Percentiles rank a stretch among this genome's conserved stretches.
These are phyloP conservation scores for Ophion costatus DNA, from an alignment of 2,888 invertebrate species.

Conservation along the genomic window DNA sequence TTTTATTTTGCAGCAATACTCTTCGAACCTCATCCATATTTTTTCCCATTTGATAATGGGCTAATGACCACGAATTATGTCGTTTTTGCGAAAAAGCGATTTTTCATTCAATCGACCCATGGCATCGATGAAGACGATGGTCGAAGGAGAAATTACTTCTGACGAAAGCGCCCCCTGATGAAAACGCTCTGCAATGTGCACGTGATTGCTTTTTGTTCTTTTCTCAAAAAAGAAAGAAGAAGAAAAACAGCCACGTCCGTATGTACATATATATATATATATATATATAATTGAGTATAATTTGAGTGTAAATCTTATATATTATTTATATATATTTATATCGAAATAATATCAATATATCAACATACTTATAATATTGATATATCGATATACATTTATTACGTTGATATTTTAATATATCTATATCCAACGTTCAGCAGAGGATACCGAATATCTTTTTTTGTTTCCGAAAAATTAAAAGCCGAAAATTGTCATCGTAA, in stretches of 20 bases:
- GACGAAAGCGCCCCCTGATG: not conserved
- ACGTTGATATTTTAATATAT: too few relatives aligned
- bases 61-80: not conserved
- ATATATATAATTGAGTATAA: not conserved
- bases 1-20: not conserved
- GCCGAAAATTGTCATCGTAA: not conserved
- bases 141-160: not conserved
- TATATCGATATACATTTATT: too few relatives aligned
- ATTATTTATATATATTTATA: too few relatives aligned
- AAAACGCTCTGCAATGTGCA: not conserved
- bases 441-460: not conserved
- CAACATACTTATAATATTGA: too few relatives aligned
- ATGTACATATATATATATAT: not conserved
- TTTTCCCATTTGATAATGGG: not conserved
- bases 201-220: not conserved
- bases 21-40: not conserved
- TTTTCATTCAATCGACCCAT: not conserved
- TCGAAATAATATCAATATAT: too few relatives aligned
- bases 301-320: too few relatives aligned
- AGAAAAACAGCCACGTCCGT: not conserved
- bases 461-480: conserved; percentile 9
- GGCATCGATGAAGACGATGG: not conserved
- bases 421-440: not conserved
- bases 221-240: not conserved
- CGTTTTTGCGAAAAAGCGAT: too few relatives aligned